phyloP scores from a whole-genome alignment of 2,797 vertebrate genomes.

The Tokudaia tokunoshimensis region DNA sequence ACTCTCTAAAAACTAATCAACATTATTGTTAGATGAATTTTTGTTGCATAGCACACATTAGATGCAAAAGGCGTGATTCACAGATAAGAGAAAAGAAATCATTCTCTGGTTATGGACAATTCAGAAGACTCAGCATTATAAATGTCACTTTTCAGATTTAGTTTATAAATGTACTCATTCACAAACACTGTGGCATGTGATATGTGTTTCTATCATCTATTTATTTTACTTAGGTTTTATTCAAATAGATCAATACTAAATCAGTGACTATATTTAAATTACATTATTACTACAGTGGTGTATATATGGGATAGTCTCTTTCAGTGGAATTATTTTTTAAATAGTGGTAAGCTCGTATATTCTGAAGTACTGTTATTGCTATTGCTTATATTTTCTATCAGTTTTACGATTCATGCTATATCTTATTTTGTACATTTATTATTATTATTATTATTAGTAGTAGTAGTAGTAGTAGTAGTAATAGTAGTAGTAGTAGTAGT shows the following conservation, averaged over 20 bases:
- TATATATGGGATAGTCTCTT: not conserved
- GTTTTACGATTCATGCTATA: not conserved
- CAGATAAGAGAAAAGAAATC: not conserved
- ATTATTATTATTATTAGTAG: not conserved
- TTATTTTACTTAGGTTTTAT: not conserved
- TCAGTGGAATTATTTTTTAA: not conserved
- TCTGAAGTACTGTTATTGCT: not conserved
- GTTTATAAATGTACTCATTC: not conserved
- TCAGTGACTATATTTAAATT: not conserved
- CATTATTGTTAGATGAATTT: conserved; percentile 7
- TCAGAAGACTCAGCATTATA: not conserved
- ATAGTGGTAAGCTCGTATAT: not conserved
- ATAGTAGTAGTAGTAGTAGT: no score
- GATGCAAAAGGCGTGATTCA: not conserved
- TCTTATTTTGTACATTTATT: not conserved
- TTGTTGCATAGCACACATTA: not conserved
- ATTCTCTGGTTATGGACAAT: not conserved
- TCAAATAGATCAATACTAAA: not conserved
- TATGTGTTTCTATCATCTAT: not conserved
- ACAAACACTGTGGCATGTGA: not conserved
- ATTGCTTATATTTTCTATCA: not conserved
- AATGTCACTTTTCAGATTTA: not conserved
- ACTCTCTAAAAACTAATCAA: not conserved
- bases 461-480: no score
- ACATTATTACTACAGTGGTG: not conserved